phyloP scores from a whole-genome alignment of 2,888 invertebrate species.

The Lottia gigantea region DNA sequence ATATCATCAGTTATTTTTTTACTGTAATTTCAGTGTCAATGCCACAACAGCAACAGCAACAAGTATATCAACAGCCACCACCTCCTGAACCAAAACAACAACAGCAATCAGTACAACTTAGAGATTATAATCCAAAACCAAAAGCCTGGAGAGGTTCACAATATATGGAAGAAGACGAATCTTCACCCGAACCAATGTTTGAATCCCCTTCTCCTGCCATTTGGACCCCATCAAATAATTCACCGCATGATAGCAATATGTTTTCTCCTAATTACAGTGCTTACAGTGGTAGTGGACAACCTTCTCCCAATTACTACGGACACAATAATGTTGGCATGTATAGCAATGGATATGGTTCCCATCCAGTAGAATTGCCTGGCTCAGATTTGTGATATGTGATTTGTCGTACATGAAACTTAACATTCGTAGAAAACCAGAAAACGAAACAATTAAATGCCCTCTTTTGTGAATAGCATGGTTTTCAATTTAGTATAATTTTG shows the following conservation, averaged over 20 bases:
- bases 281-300: background rate
- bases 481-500: slow-evolving; percentile 1
- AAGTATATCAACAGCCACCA: background rate
- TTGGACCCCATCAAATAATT: background rate
- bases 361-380: slow-evolving; percentile 15
- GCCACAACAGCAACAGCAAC: background rate
- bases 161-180: background rate
- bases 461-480: background rate
- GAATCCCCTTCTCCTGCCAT: background rate
- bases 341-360: slow-evolving; percentile 4
- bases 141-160: slow-evolving; percentile 39
- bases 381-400: slow-evolving; percentile 22
- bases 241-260: background rate
- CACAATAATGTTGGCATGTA: slow-evolving; percentile 4
- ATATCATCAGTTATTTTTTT: background rate
- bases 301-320: slow-evolving; percentile 1
- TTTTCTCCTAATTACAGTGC: background rate
- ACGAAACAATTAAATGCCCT: background rate
- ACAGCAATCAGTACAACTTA: slow-evolving; percentile 20
- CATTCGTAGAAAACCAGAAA: background rate
- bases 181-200: background rate
- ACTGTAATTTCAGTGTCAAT: slow-evolving; percentile 16
- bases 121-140: slow-evolving; percentile 50
- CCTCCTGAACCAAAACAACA: slow-evolving; percentile 2
- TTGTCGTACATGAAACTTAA: background rate